Conservation (phyloP, 2,113 vertebrate genomes). For the Amphiprion ocellaris region DNA sequence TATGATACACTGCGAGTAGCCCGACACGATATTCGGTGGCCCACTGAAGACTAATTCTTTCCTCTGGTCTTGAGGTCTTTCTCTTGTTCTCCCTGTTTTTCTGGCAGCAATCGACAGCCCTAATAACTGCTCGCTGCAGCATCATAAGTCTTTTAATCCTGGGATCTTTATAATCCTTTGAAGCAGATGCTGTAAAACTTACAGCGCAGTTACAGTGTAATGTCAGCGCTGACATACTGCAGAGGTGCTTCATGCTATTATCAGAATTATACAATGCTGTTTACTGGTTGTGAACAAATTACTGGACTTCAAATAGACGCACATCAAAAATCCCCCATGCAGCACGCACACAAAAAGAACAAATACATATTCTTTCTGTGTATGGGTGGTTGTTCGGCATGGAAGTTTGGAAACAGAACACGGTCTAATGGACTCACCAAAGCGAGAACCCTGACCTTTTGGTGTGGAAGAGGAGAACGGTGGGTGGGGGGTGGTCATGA, state of each 20-base stretch:
- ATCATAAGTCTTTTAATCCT: constrained; percentile 52
- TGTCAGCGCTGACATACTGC: constrained; percentile 30
- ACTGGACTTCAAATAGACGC: constrained; percentile 30
- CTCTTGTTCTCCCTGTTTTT: constrained; percentile 22
- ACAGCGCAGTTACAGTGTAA: constrained; percentile 6
- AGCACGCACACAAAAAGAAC: neutral
- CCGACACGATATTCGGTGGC: constrained; percentile 32
- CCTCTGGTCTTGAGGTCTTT: constrained; percentile 38
- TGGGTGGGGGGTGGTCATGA: neutral
- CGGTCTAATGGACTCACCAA: constrained; percentile 64
- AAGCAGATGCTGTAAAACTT: constrained; percentile 48
- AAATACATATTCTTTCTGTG: neutral
- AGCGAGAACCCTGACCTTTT: constrained; percentile 43
- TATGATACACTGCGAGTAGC: constrained; percentile 24
- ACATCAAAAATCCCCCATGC: constrained; percentile 46
- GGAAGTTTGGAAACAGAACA: constrained; percentile 41
- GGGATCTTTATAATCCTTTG: constrained; percentile 49
- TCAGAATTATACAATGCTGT: neutral
- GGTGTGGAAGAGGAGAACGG: neutral
- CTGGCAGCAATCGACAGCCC: constrained; percentile 37
- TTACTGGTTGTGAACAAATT: constrained; percentile 19
- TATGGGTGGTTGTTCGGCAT: constrained; percentile 17
- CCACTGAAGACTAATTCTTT: constrained; percentile 28
- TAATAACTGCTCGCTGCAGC: constrained; percentile 37
- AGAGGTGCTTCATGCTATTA: constrained; percentile 25